These are phyloP conservation scores for Sterna hirundo DNA, from an alignment of 2,113 vertebrate genomes.

Conservation along the genomic window DNA sequence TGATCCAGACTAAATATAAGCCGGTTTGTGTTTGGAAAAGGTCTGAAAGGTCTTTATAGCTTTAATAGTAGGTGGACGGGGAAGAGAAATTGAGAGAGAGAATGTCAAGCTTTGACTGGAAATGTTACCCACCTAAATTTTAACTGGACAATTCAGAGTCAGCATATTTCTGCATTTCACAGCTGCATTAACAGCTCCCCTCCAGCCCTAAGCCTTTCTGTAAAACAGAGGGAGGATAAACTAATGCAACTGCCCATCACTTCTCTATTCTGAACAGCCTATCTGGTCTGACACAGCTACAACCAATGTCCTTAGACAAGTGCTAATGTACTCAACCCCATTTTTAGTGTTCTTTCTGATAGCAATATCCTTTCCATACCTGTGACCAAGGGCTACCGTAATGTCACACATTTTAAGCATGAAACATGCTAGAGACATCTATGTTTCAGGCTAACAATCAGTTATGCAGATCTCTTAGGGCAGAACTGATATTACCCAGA, in stretches of 20 bases:
- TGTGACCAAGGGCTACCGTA: neutral
- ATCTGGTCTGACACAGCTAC: neutral
- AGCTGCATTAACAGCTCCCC: neutral
- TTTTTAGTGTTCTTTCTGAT: neutral
- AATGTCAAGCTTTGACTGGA: neutral
- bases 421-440: neutral
- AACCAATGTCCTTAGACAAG: neutral
- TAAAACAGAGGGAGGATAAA: neutral
- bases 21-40: neutral
- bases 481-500: neutral
- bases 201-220: neutral
- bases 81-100: neutral
- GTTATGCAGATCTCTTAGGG: neutral
- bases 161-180: neutral
- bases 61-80: neutral
- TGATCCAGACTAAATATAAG: neutral
- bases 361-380: neutral
- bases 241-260: neutral
- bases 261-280: neutral
- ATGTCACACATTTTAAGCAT: neutral
- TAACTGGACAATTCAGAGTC: neutral
- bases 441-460: neutral
- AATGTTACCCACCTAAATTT: neutral
- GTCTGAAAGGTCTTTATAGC: neutral
- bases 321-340: neutral